phyloP scores from a whole-genome alignment of 2,113 vertebrate species.

The Saguinus imperator region DNA sequence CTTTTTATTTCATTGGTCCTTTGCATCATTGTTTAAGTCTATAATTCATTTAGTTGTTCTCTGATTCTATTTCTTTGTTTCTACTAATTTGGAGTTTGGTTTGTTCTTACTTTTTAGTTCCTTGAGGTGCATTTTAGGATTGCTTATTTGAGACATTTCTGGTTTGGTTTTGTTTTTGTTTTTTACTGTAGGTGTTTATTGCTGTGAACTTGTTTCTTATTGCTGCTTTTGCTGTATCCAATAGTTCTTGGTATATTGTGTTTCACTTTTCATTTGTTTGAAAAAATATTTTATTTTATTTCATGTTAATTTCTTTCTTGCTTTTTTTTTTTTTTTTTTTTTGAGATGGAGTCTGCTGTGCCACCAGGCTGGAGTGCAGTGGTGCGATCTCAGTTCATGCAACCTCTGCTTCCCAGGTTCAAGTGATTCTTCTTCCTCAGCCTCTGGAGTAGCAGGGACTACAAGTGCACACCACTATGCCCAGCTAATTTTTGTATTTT shows the following conservation, averaged over 20 bases:
- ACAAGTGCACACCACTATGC: too few species aligned
- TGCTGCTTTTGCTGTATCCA: not conserved
- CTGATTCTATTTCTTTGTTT: not conserved
- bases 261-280: not conserved
- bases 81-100: not conserved
- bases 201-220: not conserved
- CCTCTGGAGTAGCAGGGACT: too few species aligned
- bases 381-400: too few species aligned
- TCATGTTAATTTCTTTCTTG: not conserved
- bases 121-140: not conserved
- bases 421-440: too few species aligned
- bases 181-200: not conserved
- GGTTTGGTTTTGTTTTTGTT: too few species aligned
- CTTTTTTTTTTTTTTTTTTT: too few species aligned
- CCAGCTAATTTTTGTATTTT: too few species aligned
- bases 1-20: not conserved
- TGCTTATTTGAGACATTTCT: not conserved
- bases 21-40: not conserved
- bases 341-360: too few species aligned
- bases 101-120: not conserved
- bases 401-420: too few species aligned
- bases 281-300: not conserved
- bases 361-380: too few species aligned
- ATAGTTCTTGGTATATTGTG: not conserved
- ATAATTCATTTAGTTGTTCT: not conserved